phyloP scores from a whole-genome alignment of 2,888 invertebrate species.

The Orchestes rusci region DNA sequence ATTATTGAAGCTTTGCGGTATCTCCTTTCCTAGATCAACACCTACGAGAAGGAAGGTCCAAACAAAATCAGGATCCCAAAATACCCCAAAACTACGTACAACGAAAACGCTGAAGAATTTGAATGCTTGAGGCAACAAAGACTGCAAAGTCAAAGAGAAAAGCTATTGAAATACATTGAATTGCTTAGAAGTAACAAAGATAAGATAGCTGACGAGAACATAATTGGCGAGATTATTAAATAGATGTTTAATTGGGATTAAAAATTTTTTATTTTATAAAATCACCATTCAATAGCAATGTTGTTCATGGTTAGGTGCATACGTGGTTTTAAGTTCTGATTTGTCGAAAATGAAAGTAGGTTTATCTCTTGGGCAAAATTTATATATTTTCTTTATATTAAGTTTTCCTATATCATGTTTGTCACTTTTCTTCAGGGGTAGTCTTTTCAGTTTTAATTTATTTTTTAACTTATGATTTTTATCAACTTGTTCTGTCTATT shows the following conservation, averaged over 20 bases:
- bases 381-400: no score
- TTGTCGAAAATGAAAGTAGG: no score
- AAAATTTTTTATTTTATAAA: neutral
- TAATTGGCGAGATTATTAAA: constrained; percentile 22
- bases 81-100: constrained; percentile 14
- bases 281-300: no score
- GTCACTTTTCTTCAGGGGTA: no score
- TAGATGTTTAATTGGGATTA: constrained; percentile 5
- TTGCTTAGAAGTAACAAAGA: constrained; percentile 25
- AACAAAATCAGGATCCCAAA: constrained; percentile 16
- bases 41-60: constrained; percentile 22
- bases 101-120: constrained; percentile 30
- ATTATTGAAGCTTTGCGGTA: neutral
- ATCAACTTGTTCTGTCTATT: no score
- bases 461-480: no score
- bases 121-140: constrained; percentile 31
- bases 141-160: constrained; percentile 28
- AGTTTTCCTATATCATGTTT: no score
- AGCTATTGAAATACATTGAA: constrained; percentile 29
- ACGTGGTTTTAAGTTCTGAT: no score
- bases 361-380: no score
- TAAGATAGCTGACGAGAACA: constrained; percentile 11
- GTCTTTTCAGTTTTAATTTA: no score
- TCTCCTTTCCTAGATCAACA: constrained; percentile 17
- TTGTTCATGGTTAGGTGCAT: no score